phyloP scores from a whole-genome alignment of 2,888 invertebrate species.

The Parnassius smintheus region DNA sequence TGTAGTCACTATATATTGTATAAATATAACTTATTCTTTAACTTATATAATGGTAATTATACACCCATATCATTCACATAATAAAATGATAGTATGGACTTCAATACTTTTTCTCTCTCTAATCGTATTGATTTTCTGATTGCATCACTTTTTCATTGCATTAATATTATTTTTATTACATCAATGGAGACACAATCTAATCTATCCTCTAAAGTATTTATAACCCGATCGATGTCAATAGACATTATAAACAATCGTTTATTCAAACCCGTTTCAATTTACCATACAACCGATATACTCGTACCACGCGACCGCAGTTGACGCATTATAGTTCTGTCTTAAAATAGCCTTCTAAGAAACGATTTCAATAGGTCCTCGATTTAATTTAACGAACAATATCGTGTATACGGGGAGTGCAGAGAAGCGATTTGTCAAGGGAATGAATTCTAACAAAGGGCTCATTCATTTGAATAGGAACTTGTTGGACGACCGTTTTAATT shows the following conservation, averaged over 20 bases:
- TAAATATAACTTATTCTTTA: too few species aligned
- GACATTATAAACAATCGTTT: slow-evolving; percentile 51
- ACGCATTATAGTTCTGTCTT: slow-evolving; percentile 70
- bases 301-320: slow-evolving; percentile 59
- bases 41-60: too few species aligned
- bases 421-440: slow-evolving; percentile 77
- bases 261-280: slow-evolving; percentile 64
- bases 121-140: too few species aligned
- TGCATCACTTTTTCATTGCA: background rate
- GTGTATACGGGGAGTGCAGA: slow-evolving; percentile 62
- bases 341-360: slow-evolving; percentile 68
- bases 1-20: too few species aligned
- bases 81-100: too few species aligned
- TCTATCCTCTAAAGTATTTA: slow-evolving; percentile 15
- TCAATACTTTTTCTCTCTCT: too few species aligned
- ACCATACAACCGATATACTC: slow-evolving; percentile 51
- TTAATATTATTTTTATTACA: slow-evolving; percentile 1
- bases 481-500: slow-evolving; percentile 80
- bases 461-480: slow-evolving; percentile 78
- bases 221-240: slow-evolving; percentile 35
- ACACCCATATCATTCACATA: too few species aligned
- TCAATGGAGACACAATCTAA: slow-evolving; percentile 4
- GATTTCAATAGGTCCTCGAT: slow-evolving; percentile 69
- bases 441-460: slow-evolving; percentile 76
- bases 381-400: slow-evolving; percentile 69